Evolutionary conservation across 2,888 invertebrate species (phyloP), one percentile per base, ranked within the genome.

Genomic region (Galeruca laticollis): DNA sequence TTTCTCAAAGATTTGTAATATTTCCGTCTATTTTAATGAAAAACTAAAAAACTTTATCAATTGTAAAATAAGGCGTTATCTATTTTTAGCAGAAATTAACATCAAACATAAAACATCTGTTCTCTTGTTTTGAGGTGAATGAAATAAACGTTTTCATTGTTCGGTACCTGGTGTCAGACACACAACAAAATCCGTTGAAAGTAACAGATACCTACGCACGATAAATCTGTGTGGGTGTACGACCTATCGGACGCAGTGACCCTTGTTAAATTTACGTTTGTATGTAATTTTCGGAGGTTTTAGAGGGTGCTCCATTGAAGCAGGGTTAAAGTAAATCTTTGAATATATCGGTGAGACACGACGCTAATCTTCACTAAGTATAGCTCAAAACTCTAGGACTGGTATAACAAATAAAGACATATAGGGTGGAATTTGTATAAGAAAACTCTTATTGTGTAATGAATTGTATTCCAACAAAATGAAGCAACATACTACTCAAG

Each of bases 241-340:
- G 21, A 15, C 18, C 60, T 61, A 51, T 61, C 61, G 51, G 35
- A 49, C n/a, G 35, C 61, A 61, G 21, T 61, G 33, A 61, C 51
- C 51, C 33, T 61, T 35, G 61, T 51, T 61, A 51, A 35, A 49
- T 51, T n/a, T 35, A 51, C 49, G n/a, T n/a, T n/a, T n/a, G n/a
- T 61, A 51, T 35, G 43, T 51, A 61, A 61, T 61, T 61, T 61
- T 18, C 33, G n/a, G 47, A 47, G 33, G 18, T 35, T 57, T 33
- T 33, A 31, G 56, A 33, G 56, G 35, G 56, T 33, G 31, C 15
- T 35, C 35, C 20, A 57, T 18, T 47, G 47, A 37, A 35, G 6
- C 9, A 18, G 35, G 11, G 18, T 18, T 9, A 15, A 47, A 47
- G 18, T 47, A 47, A 47, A 47, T 47, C 47, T 6, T 47, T 47